Conservation (phyloP, 2,888 invertebrate genomes). For the Eumacrocentrus americanus region DNA sequence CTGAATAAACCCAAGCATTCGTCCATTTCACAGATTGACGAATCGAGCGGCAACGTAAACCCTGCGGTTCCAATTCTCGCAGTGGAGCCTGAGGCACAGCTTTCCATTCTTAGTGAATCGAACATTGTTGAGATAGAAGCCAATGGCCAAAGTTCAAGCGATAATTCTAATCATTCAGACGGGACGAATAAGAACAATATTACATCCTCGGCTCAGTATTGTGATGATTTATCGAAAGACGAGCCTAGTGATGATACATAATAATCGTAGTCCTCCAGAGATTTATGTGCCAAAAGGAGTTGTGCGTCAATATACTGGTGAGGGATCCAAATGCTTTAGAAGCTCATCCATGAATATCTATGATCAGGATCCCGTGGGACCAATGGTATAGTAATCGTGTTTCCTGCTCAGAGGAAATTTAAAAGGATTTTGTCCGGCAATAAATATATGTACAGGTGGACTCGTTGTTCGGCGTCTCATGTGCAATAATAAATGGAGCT, state of each 20-base stretch:
- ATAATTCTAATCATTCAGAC: background rate
- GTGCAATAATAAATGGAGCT: slow-evolving; percentile 11
- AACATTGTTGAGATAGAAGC: slow-evolving; percentile 4
- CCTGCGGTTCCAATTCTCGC: background rate
- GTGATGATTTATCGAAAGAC: slow-evolving; percentile 14
- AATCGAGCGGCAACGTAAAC: background rate
- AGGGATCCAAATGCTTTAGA: too few relatives aligned
- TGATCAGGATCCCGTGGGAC: slow-evolving; percentile 31
- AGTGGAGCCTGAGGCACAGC: background rate
- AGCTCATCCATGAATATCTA: too few relatives aligned
- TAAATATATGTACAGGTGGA: slow-evolving; percentile 21
- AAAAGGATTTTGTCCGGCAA: slow-evolving; percentile 8
- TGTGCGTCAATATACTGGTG: background rate
- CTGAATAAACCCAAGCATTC: slow-evolving; percentile 23
- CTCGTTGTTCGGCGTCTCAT: slow-evolving; percentile 29
- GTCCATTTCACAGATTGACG: slow-evolving; percentile 6
- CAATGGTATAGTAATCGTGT: slow-evolving; percentile 22
- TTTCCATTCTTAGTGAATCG: slow-evolving; percentile 9
- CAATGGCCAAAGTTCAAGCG: background rate
- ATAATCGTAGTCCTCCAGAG: background rate
- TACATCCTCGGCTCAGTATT: too few relatives aligned
- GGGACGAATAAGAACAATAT: too few relatives aligned
- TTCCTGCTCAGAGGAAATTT: background rate
- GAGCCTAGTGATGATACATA: slow-evolving; percentile 1
- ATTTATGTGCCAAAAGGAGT: background rate